Conservation (phyloP, 53 echinoderm and acorn worm genomes). For the Hippasteria phrygiana region DNA sequence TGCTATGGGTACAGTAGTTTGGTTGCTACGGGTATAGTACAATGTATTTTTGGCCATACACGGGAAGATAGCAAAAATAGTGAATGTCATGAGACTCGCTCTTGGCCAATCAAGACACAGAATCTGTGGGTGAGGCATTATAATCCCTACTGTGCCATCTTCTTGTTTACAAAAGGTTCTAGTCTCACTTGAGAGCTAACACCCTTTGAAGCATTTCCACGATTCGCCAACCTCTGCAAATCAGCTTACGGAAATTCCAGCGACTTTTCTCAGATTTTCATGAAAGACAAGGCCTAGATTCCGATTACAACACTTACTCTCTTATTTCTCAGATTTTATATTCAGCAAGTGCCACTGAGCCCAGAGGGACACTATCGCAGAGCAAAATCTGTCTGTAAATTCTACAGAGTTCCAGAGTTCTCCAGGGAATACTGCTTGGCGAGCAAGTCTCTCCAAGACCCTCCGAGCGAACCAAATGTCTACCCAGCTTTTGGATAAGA, state of each 20-base stretch:
- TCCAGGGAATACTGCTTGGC: constrained; percentile 21
- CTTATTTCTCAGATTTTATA: not conserved
- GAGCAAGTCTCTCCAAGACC: not conserved
- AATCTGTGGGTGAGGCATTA: too few relatives aligned
- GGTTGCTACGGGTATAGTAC: too few relatives aligned
- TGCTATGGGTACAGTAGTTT: too few relatives aligned
- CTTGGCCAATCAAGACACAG: too few relatives aligned
- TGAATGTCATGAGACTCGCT: too few relatives aligned
- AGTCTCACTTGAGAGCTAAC: not conserved
- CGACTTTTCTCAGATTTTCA: not conserved
- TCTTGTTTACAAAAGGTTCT: too few relatives aligned
- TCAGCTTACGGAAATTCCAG: not conserved
- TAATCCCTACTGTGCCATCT: too few relatives aligned
- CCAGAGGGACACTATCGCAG: not conserved
- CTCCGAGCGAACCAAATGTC: not conserved
- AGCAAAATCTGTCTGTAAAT: not conserved
- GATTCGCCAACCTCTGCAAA: not conserved
- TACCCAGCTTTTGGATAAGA: not conserved
- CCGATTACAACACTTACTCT: constrained; percentile 28
- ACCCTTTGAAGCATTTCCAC: constrained; percentile 9
- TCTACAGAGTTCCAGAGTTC: not conserved
- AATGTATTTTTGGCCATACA: too few relatives aligned
- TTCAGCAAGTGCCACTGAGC: not conserved
- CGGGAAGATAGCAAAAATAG: too few relatives aligned
- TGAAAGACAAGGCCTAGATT: not conserved